Evolutionary conservation across 2,113 vertebrate species (phyloP), one percentile per base, ranked within the genome.

Genomic region (Craseonycteris thonglongyai): DNA sequence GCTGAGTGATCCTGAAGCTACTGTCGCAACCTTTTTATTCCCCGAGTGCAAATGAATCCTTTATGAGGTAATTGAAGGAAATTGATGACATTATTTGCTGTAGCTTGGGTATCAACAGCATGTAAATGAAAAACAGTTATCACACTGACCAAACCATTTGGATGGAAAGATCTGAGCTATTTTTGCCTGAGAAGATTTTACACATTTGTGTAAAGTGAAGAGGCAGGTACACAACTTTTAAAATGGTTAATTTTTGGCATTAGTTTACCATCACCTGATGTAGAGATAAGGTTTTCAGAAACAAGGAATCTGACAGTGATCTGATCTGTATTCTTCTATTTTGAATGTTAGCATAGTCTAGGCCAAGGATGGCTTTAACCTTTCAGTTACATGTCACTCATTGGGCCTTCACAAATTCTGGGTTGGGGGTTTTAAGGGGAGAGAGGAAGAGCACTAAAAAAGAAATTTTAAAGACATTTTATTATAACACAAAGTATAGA

Each of bases 1-100:
- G 95, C 30, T 97, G 96, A 98, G 96, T 97, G 97, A 97, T 98
- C 96, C 85, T 81, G 96, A 98, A 97, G 83, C 97, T 97, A 84
- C 98, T 61, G 88, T 95, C 30, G 0, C 94, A 97, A 97, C 83
- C 90, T 96, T 97, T 95, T 95, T 97, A 97, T 95, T 98, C 97
- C 97, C 97, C 2, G 19, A 63, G 85, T 97, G 87, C 85, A 93
- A 96, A 97, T 97, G 96, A 98, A 95, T 96, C 83, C 81, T 98
- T 96, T 97, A 95, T 85, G 96, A 96, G 94, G 94, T 96, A 96
- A 97, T 93, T 79, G 35, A 97, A 97, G 96, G 97, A 98, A 97
- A 97, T 95, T 14, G 58, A 90, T 97, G 95, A 96, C 94, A 85
- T 98, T 97, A 97, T 97, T 98, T 97, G 19, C 94, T 96, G 56